Evolutionary conservation across 2,888 invertebrate genomes (phyloP), one percentile per base, ranked within the genome.

Genomic region (Mechanitis mazaeus): DNA sequence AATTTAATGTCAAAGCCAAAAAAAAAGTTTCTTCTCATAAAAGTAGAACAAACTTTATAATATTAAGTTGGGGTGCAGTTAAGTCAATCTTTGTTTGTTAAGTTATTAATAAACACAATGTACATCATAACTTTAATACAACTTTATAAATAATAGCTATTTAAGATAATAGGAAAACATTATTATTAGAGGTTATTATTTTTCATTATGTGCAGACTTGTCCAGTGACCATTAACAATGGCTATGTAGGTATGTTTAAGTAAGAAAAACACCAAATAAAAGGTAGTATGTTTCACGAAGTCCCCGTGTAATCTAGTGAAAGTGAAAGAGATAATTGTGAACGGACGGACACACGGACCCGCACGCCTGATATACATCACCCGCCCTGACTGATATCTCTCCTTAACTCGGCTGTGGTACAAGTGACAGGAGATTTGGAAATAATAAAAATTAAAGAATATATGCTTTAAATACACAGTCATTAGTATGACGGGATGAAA

Each of bases 351-450:
- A 33, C 65, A 45, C 65, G 65, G 66, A 45, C 65, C 66, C 56
- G 64, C 64, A 66, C 71, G 65, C 68, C 69, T 65, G 63, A 74
- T 79, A 84, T 85, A 81, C 80, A 83, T 84, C 85, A 84, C 83
- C 69, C 74, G 70, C 68, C 65, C 78, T 84, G 86, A 86, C 83
- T 85, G 85, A 86, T 86, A 80, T 82, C 83, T 78, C 77, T 80
- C 79, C 81, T 84, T 83, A 82, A 77, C 71, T 70, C 59, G 56
- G 59, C 20, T 3, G 0, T 28, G 66, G 64, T 28, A 2, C 69
- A 71, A 79, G 65, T 1, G 45, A 72, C 0, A 47, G 53, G 73
- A 66, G 58, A 1, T 42, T 42, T 42, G 42, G 9, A 9, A 42
- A 6, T 9, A 9, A 42, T 9, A 9, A 9, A 42, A 9, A 42